phyloP scores from a whole-genome alignment of 2,113 vertebrate species.

The Plotosus lineatus region DNA sequence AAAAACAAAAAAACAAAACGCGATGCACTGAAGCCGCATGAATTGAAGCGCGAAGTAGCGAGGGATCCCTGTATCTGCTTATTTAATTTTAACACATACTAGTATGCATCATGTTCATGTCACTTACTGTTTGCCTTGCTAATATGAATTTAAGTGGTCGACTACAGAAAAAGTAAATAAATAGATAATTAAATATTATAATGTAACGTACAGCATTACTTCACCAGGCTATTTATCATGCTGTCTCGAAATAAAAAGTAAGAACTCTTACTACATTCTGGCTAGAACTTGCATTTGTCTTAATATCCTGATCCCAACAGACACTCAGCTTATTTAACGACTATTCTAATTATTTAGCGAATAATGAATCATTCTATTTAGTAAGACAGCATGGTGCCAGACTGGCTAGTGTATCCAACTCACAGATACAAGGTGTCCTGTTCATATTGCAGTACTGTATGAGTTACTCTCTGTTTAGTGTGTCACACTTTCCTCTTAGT shows the following conservation, averaged over 20 bases:
- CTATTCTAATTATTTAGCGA: not conserved
- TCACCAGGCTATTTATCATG: not conserved
- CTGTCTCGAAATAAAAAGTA: not conserved
- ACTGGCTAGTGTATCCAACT: not conserved
- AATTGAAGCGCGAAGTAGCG: too few species aligned
- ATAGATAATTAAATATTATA: too few species aligned
- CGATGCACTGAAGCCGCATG: too few species aligned
- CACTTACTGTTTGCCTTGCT: not conserved
- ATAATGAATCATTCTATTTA: not conserved
- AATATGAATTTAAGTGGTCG: not conserved
- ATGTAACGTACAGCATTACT: not conserved
- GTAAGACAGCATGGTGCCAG: not conserved
- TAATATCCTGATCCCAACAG: not conserved
- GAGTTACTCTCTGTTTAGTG: not conserved
- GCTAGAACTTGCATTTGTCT: not conserved
- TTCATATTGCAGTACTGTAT: not conserved
- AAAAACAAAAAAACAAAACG: too few species aligned
- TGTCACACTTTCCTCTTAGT: not conserved
- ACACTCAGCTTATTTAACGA: not conserved
- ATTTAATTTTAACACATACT: not conserved
- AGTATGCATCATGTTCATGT: not conserved
- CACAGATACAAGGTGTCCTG: not conserved
- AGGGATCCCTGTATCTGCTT: too few species aligned
- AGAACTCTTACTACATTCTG: not conserved
- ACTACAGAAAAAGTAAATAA: not conserved